These are phyloP conservation scores for Paralichthys olivaceus DNA, from an alignment of 2,113 vertebrate species.

Conservation along the genomic window DNA sequence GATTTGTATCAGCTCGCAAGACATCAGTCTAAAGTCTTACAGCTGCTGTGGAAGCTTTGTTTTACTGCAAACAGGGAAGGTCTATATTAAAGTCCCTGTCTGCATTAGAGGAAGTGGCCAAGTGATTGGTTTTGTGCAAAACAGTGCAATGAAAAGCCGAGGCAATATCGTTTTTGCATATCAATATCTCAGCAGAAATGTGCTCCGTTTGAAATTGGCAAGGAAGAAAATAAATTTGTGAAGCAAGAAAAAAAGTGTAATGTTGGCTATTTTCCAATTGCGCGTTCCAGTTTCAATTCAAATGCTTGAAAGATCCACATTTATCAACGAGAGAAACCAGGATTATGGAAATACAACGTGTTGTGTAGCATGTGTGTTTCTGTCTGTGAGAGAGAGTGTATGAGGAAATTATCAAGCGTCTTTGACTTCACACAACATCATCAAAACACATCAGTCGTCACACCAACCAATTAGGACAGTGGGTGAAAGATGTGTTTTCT, in stretches of 20 bases:
- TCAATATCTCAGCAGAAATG: constrained; percentile 32
- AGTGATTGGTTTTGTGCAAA: constrained; percentile 17
- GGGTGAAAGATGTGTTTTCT: constrained; percentile 18
- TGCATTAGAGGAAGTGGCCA: constrained; percentile 5
- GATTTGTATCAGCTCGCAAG: constrained; percentile 4
- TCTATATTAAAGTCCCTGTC: constrained; percentile 5
- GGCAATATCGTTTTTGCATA: constrained; percentile 27
- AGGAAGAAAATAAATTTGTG: constrained; percentile 8
- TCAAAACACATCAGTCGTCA: constrained; percentile 32
- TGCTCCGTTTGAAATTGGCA: constrained; percentile 23
- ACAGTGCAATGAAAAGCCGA: constrained; percentile 12
- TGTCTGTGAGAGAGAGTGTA: constrained; percentile 22
- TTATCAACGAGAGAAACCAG: not conserved
- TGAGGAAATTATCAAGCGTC: not conserved
- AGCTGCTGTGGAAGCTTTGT: constrained; percentile 18
- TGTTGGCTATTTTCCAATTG: not conserved
- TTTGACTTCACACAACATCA: constrained; percentile 51
- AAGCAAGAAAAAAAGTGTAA: not conserved
- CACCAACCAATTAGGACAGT: constrained; percentile 47
- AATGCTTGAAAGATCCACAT: constrained; percentile 11
- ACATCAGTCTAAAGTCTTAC: constrained; percentile 4
- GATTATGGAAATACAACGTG: constrained; percentile 2
- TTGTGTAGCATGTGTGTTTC: not conserved
- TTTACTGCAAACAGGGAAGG: not conserved
- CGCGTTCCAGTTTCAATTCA: not conserved